A percentile compares a stretch with the other conserved stretches of the same genome.
Evolutionary conservation across 2,113 vertebrate genomes (phyloP).

Genomic region (Myrmecophaga tridactyla): DNA sequence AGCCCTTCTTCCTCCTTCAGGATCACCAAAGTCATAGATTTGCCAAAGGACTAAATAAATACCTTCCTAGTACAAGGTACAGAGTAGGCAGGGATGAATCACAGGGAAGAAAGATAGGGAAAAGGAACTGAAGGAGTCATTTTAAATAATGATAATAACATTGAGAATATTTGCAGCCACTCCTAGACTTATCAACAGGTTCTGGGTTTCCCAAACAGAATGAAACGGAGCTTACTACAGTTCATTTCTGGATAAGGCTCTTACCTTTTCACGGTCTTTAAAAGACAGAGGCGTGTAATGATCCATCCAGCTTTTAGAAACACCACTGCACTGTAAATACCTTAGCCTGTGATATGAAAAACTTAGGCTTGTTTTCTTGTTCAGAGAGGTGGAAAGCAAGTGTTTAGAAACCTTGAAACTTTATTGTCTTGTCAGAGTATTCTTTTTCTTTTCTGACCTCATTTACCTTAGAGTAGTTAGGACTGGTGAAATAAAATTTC

Average conservation of each 20-base stretch:
- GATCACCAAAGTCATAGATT: not conserved
- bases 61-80: not conserved
- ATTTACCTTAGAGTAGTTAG: conserved; percentile 3
- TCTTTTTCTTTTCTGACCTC: not conserved
- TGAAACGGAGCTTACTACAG: not conserved
- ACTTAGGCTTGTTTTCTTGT: not conserved
- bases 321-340: not conserved
- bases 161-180: not conserved
- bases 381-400: not conserved
- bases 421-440: not conserved
- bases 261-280: not conserved
- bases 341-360: not conserved
- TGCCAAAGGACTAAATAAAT: not conserved
- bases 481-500: conserved; percentile 26
- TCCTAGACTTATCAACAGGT: not conserved
- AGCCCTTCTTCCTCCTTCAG: not conserved
- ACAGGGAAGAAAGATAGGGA: conserved; percentile 34
- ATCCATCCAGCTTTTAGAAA: not conserved
- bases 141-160: not conserved
- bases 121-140: not conserved
- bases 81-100: not conserved
- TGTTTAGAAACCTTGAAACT: not conserved
- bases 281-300: not conserved
- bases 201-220: not conserved
- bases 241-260: not conserved